Base-by-base conservation (phyloP, 2,797 vertebrate genomes). In the Enteromius treurensis region DNA sequence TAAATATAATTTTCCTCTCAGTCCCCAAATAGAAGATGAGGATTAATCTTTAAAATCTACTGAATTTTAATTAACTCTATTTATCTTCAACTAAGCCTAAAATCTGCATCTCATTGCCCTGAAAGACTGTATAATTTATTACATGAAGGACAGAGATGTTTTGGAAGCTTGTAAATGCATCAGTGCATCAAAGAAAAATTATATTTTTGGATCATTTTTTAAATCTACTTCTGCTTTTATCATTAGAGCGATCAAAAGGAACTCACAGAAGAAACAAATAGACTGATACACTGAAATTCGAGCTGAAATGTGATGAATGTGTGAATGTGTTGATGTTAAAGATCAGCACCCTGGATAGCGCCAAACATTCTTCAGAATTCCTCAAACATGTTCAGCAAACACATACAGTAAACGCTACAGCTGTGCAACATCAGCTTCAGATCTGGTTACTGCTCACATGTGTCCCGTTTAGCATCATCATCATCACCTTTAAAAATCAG, bases 401-500 rank as follows among this genome's bases (percentile, higher is more conserved):
- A 37, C 17, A 53, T 26, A 26, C 26, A 26, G 26, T 0, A 37
- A 6, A 29, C 23, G 21, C 26, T 21, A 51, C 9, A 65, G 5
- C 26, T 45, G 15, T 1, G 11, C 5, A 64, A 23, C 15, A 67
- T 79, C 47, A 67, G 37, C 45, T 37, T 32, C 1, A 32, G 23
- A 14, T 49, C 3, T 29, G 10, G 68, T 29, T n/a, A 71, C 1
- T 51, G 47, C 17, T 73, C 45, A 51, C 23, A 14, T 3, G 11
- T 67, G 53, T 34, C 9, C 23, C 42, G 74, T 21, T 3, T 21
- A 14, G 23, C 47, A 77, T 53, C 53, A 85, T 88, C 87, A 79
- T 51, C 53, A 84, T 88, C 88, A 97, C 96, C 97, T 96, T 96
- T 97, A 85, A 94, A 95, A 89, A 97, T 97, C 71, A 96, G 92